Evolutionary conservation across 2,113 vertebrate genomes (phyloP), one percentile per base, ranked within the genome.

Genomic region (Esox niger): DNA sequence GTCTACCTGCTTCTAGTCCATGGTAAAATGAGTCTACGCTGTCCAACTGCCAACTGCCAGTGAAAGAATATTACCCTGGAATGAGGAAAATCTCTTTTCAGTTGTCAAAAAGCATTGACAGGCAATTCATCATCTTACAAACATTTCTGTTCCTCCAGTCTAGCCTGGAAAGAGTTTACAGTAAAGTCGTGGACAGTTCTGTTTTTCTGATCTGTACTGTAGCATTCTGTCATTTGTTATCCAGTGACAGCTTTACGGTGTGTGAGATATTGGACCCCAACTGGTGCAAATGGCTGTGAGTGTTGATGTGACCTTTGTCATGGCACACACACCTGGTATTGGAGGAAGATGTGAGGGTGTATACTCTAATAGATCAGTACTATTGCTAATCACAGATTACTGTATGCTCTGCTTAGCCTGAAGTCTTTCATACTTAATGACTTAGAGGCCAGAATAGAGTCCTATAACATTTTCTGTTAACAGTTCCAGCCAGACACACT

Each of bases 301-400:
- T 38, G 35, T 38, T 15, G 35, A 9, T 49, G 62, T 29, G 62
- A 7, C 8, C 38, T 4, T 38, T 25, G 23, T 56, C 6, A 13
- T 21, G 54, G 21, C 25, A 56, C 15, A 23, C 23, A 25, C 21
- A 23, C 54, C 1, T 9, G 21, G 25, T 11, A 56, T 26, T 1
- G 29, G 62, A 35, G 13, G 32, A 61, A 68, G 47, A 13, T 46
- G 43, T 47, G 25, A 26, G 35, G 35, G 64, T 52, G 68, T n/a
- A 79, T 65, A 85, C 79, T n/a, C n/a, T n/a, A 85, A 80, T 79
- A 62, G 62, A 5, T 66, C 68, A 68, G 71, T 84, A 65, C 79
- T 33, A 74, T 68, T 74, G 68, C 73, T 56, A 57, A 13, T 38
- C 66, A 82, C 80, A 83, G 86, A 69, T 76, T 81, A 79, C 81